Evolutionary conservation across 1,140 invertebrate species (phyloP).

Genomic region (Plutomurus gul): DNA sequence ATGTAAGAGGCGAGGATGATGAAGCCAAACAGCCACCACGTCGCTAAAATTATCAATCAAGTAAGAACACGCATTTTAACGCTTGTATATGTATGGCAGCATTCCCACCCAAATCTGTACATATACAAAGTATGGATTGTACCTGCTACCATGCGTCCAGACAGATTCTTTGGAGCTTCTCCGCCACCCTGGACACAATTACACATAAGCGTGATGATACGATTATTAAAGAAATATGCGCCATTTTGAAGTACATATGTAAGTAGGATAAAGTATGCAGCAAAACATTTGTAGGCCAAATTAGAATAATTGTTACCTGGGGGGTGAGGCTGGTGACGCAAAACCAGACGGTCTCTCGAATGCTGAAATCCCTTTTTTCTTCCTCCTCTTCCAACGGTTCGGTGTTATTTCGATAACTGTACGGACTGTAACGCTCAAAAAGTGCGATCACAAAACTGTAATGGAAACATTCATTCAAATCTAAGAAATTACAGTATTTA

Average conservation of each 20-base stretch:
- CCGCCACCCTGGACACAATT: slow-evolving; percentile 71
- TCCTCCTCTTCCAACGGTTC: slow-evolving; percentile 91
- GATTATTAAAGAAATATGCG: too few relatives aligned
- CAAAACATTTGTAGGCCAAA: background rate
- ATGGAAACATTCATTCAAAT: slow-evolving; percentile 61
- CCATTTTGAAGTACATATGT: too few relatives aligned
- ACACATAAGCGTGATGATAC: too few relatives aligned
- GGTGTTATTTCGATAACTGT: slow-evolving; percentile 93
- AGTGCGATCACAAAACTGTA: slow-evolving; percentile 90
- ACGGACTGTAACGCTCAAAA: slow-evolving; percentile 94
- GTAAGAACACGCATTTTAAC: too few relatives aligned
- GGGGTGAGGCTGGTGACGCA: slow-evolving; percentile 98
- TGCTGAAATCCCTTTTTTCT: slow-evolving; percentile 90
- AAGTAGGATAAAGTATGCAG: too few relatives aligned
- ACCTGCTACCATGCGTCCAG: slow-evolving; percentile 80
- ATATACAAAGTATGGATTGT: too few relatives aligned
- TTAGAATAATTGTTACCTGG: slow-evolving; percentile 63
- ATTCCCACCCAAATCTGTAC: too few relatives aligned
- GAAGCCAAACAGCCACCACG: slow-evolving; percentile 98
- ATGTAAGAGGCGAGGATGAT: slow-evolving; percentile 98
- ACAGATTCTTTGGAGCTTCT: slow-evolving; percentile 93
- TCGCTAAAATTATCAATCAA: too few relatives aligned
- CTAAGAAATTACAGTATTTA: too few relatives aligned
- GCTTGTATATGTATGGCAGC: too few relatives aligned
- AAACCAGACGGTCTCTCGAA: slow-evolving; percentile 97